A percentile compares a stretch with the other conserved stretches of the same genome.
Conservation (phyloP, 2,113 vertebrate genomes). For the Balaenoptera acutorostrata region DNA sequence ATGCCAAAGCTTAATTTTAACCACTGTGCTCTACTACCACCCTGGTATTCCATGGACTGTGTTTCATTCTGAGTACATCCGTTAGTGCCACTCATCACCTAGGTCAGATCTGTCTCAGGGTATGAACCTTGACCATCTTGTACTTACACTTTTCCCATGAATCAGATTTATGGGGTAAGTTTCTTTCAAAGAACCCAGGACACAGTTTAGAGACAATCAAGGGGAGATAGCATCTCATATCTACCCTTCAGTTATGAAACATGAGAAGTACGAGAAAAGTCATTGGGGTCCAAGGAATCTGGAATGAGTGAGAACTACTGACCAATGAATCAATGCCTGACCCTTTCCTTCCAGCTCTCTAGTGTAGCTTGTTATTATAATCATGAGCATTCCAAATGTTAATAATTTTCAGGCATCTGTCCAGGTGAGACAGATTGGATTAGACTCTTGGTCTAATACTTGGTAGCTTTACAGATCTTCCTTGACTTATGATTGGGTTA, state of each 20-base stretch:
- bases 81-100: background rate
- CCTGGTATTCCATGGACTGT: background rate
- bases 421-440: background rate
- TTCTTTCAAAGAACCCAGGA: background rate
- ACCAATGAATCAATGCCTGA: background rate
- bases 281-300: background rate
- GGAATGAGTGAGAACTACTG: background rate
- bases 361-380: background rate
- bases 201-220: background rate
- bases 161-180: background rate
- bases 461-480: background rate
- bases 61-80: background rate
- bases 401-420: background rate
- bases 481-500: too few species aligned
- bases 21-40: background rate
- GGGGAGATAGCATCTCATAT: background rate
- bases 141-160: background rate
- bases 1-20: background rate
- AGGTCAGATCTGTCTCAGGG: background rate
- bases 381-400: background rate
- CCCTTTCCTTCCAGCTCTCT: background rate
- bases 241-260: background rate
- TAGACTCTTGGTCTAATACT: background rate
- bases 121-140: background rate
- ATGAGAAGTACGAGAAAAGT: background rate